A percentile compares a stretch with the other conserved stretches of the same genome.
Evolutionary conservation across 2,888 invertebrate species (phyloP).

Genomic region (Agrotis segetum): DNA sequence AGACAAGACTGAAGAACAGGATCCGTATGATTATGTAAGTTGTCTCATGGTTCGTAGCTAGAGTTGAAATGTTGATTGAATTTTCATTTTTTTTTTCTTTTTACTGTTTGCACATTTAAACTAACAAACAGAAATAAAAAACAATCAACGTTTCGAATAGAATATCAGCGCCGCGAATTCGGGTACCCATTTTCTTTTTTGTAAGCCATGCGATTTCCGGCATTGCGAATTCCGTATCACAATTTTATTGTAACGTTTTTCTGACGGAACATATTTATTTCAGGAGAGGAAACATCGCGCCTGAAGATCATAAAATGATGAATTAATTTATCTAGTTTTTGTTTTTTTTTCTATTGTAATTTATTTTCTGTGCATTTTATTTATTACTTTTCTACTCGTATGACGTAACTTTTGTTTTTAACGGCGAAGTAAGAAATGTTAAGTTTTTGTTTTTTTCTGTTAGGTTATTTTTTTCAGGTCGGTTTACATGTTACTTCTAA

Average conservation of each 20-base stretch:
- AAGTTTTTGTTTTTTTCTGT: conserved; percentile 58
- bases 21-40: conserved; percentile 58
- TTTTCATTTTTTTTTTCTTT: not conserved
- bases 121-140: not conserved
- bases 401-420: conserved; percentile 49
- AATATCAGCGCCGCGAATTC: conserved; percentile 51
- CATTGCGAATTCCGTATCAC: conserved; percentile 34
- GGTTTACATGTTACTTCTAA: conserved; percentile 42
- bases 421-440: conserved; percentile 62
- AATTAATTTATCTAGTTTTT: conserved; percentile 45
- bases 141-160: conserved; percentile 27
- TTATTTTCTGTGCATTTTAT: conserved; percentile 83
- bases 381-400: conserved; percentile 68
- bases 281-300: conserved; percentile 77
- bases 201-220: conserved; percentile 39
- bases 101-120: not conserved
- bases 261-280: conserved; percentile 70
- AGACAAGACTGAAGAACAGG: conserved; percentile 81
- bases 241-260: conserved; percentile 20
- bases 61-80: conserved; percentile 12
- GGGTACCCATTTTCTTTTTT: conserved; percentile 61
- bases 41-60: not conserved
- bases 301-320: conserved; percentile 68
- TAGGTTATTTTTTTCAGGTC: conserved; percentile 44
- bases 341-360: conserved; percentile 67